These are phyloP conservation scores for Conchocele bisecta DNA, from an alignment of 2,888 invertebrate species.

Conservation along the genomic window DNA sequence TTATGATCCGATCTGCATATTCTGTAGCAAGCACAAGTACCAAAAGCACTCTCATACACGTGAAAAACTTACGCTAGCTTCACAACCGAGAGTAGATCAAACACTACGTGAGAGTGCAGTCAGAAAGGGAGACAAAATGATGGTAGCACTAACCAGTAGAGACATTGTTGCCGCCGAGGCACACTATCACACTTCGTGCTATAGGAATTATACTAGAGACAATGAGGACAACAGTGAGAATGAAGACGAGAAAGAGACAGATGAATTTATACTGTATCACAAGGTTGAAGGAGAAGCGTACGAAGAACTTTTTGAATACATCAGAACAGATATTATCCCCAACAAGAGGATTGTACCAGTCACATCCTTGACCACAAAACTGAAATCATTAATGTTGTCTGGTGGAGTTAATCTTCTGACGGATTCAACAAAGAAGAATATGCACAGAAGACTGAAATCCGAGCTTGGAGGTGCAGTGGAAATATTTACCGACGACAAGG, in stretches of 20 bases:
- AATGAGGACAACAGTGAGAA: not conserved
- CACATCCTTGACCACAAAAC: too few relatives aligned
- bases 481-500: conserved; percentile 9
- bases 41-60: not conserved
- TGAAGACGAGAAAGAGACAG: too few relatives aligned
- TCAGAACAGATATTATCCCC: conserved; percentile 1
- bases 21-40: not conserved
- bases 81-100: conserved; percentile 1
- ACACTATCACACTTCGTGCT: not conserved
- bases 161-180: too few relatives aligned
- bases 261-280: too few relatives aligned
- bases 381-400: not conserved
- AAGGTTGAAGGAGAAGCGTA: not conserved
- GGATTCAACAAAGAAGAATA: conserved; percentile 24
- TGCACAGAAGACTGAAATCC: conserved; percentile 16
- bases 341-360: not conserved
- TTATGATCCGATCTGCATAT: not conserved
- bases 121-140: not conserved
- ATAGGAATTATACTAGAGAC: not conserved
- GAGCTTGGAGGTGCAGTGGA: conserved; percentile 6
- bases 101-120: not conserved
- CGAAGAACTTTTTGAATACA: not conserved
- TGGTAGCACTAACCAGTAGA: not conserved
- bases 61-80: not conserved
- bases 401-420: not conserved